Conservation (phyloP, 2,797 vertebrate genomes). For the Sciurus vulgaris region DNA sequence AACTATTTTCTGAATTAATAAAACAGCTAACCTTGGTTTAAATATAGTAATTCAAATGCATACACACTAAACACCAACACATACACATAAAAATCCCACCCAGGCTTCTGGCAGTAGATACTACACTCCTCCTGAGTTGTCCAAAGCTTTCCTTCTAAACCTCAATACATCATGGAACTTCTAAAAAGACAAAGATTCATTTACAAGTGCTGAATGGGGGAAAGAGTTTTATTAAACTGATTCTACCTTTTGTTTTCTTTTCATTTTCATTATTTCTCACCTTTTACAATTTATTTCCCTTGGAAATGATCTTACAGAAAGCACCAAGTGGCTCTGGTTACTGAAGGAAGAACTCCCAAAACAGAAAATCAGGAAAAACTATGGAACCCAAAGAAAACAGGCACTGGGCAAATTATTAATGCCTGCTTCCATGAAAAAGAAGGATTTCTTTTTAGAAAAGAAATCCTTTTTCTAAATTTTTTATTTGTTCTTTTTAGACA, state of each 20-base stretch:
- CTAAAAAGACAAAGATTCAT: neutral
- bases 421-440: neutral
- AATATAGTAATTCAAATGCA: neutral
- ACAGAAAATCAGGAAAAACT: neutral
- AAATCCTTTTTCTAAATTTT: neutral
- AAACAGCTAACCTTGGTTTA: neutral
- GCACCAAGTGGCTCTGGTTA: neutral
- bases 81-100: neutral
- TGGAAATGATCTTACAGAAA: neutral
- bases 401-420: neutral
- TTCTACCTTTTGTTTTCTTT: neutral
- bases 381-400: neutral
- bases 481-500: too few relatives aligned
- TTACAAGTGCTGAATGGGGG: neutral
- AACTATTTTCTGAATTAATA: slow-evolving; percentile 28
- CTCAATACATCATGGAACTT: neutral
- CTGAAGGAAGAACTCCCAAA: neutral
- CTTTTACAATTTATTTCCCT: slow-evolving; percentile 46
- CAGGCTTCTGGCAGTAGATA: neutral
- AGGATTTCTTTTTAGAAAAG: too few relatives aligned
- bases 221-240: slow-evolving; percentile 34
- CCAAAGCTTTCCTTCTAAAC: slow-evolving; percentile 33
- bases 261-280: neutral
- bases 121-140: neutral
- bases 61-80: neutral